Evolutionary conservation across 2,797 vertebrate species (phyloP).

Genomic region (Sebastes hopkinsi): DNA sequence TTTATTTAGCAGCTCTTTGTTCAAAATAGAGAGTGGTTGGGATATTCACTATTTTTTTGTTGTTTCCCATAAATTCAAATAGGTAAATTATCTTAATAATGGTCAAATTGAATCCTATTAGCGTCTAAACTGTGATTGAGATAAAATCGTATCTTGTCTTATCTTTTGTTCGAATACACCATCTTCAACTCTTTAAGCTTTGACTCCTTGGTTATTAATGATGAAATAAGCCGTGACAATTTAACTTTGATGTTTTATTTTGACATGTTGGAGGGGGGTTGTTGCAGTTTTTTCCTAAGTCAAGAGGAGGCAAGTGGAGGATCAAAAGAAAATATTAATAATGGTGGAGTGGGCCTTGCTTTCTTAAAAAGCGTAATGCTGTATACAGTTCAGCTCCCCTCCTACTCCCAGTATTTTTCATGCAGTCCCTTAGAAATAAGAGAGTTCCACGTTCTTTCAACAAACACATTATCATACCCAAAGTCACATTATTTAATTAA

Average conservation of each 20-base stretch:
- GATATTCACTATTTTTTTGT: too few relatives aligned
- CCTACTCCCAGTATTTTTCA: not conserved
- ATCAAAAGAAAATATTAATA: not conserved
- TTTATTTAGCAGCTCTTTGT: not conserved
- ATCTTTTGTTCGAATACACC: not conserved
- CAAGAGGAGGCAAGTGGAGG: not conserved
- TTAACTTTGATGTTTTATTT: not conserved
- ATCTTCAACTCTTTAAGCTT: not conserved
- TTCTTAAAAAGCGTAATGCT: not conserved
- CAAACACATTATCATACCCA: not conserved
- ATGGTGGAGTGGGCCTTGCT: not conserved
- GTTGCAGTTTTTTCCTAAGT: not conserved
- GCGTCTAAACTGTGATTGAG: not conserved
- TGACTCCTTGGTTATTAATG: not conserved
- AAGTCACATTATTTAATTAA: not conserved
- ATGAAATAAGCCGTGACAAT: not conserved
- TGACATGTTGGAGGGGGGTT: not conserved
- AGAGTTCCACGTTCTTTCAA: not conserved
- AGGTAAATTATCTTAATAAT: not conserved
- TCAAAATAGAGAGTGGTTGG: not conserved
- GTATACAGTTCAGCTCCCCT: not conserved
- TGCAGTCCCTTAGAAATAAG: not conserved
- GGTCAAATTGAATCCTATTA: not conserved
- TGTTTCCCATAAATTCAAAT: too few relatives aligned
- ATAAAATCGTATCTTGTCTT: not conserved